Evolutionary conservation across 1,140 invertebrate species (phyloP).

Genomic region (Nasonia longicornis): DNA sequence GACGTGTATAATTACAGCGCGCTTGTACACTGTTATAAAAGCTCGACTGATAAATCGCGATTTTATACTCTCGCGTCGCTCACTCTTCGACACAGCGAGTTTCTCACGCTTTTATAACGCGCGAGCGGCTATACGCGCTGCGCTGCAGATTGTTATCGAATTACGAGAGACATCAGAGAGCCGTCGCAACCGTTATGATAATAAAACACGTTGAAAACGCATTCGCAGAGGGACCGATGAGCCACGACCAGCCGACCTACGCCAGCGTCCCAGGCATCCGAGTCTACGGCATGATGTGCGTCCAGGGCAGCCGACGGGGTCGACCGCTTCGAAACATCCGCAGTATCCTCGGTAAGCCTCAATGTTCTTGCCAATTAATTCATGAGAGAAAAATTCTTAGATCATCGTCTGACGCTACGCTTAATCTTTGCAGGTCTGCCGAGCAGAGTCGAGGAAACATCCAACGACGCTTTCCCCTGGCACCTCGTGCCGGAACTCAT

Average conservation of each 20-base stretch:
- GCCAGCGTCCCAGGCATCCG: conserved; percentile 92
- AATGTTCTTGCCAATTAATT: neutral
- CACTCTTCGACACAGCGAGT: too few relatives aligned
- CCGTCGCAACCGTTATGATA: neutral
- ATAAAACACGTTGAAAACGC: neutral
- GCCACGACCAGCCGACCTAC: conserved; percentile 92
- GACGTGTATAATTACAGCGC: too few relatives aligned
- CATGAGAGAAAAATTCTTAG: too few relatives aligned
- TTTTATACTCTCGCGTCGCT: too few relatives aligned
- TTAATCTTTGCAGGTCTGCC: conserved; percentile 47
- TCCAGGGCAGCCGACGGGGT: conserved; percentile 70
- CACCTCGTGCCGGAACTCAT: conserved; percentile 77
- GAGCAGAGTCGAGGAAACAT: conserved; percentile 52
- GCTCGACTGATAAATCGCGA: too few relatives aligned
- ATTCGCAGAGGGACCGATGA: conserved; percentile 87
- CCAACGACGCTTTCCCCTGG: conserved; percentile 78
- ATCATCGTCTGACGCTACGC: too few relatives aligned
- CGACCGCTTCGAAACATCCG: conserved; percentile 68
- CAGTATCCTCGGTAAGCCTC: conserved; percentile 62
- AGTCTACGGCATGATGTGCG: conserved; percentile 95
- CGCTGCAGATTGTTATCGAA: neutral
- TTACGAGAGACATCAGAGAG: neutral
- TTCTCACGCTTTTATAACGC: neutral
- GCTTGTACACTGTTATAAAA: too few relatives aligned
- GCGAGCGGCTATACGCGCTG: neutral